These are phyloP conservation scores for Halocynthia roretzi DNA, from an alignment of 23 tunicate species.

Conservation along the genomic window DNA sequence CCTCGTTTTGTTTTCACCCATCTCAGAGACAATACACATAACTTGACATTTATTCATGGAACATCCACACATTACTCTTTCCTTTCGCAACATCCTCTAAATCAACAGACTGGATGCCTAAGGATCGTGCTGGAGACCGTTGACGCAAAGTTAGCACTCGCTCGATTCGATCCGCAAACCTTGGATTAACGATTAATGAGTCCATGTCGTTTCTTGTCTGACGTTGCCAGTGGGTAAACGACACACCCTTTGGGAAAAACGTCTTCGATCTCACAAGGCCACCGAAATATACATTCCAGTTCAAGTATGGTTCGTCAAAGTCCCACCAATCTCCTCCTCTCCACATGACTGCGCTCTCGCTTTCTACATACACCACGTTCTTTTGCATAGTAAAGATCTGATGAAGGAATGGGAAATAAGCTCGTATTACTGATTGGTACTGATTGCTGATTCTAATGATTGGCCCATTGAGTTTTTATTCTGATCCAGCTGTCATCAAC, in stretches of 20 bases:
- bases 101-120: slow-evolving; percentile 15
- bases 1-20: no score
- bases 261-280: neutral
- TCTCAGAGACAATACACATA: no score
- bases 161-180: neutral
- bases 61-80: slow-evolving; percentile 3
- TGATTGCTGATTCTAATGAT: neutral
- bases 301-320: slow-evolving; percentile 10
- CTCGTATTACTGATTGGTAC: neutral
- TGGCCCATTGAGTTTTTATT: neutral
- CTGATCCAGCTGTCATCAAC: no score
- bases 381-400: slow-evolving; percentile 8
- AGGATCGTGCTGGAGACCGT: slow-evolving; percentile 3
- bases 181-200: slow-evolving; percentile 4
- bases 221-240: slow-evolving; percentile 16
- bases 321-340: slow-evolving; percentile 19
- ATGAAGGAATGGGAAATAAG: neutral
- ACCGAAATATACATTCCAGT: slow-evolving; percentile 15
- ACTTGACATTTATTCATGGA: neutral
- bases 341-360: slow-evolving; percentile 3
- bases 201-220: slow-evolving; percentile 9
- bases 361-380: slow-evolving; percentile 23
- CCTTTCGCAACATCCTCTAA: neutral
- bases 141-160: neutral
- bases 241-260: slow-evolving; percentile 16